Conservation (phyloP, 2,888 invertebrate genomes). For the Philonicus albiceps region DNA sequence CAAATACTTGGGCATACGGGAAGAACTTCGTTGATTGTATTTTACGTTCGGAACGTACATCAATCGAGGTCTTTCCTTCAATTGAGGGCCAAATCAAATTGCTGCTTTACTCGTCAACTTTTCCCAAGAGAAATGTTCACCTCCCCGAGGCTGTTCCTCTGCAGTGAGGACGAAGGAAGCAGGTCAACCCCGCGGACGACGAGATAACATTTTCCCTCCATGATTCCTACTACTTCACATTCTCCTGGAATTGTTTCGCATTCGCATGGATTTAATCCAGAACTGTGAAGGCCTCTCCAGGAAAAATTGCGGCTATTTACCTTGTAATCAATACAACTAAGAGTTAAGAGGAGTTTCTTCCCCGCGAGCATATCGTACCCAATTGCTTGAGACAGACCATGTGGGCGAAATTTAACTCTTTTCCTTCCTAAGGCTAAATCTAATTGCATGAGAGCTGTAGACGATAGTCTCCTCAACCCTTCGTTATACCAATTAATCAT, state of each 20-base stretch:
- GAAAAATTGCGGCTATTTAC: neutral
- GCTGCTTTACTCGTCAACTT: conserved; percentile 18
- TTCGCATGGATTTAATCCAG: neutral
- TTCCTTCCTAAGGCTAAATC: neutral
- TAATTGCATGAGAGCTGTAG: neutral
- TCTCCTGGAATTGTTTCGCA: neutral
- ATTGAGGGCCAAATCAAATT: conserved; percentile 25
- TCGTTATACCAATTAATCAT: neutral
- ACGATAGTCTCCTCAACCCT: neutral
- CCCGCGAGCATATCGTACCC: neutral
- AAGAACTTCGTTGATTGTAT: conserved; percentile 33
- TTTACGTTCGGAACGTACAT: conserved; percentile 30
- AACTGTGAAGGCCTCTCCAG: neutral
- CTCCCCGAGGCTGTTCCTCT: neutral
- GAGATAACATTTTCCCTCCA: neutral
- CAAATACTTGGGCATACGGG: neutral
- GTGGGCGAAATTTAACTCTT: neutral
- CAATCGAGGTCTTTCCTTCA: conserved; percentile 17
- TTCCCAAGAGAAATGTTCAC: neutral
- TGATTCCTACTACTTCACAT: neutral
- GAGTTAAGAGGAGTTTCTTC: neutral
- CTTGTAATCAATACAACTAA: conserved; percentile 9
- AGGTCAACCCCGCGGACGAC: neutral
- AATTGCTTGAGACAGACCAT: neutral
- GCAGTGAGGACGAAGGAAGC: too few relatives aligned